Evolutionary conservation across 2,113 vertebrate genomes (phyloP), one percentile per base, ranked within the genome.

Genomic region (Cebus imitator): DNA sequence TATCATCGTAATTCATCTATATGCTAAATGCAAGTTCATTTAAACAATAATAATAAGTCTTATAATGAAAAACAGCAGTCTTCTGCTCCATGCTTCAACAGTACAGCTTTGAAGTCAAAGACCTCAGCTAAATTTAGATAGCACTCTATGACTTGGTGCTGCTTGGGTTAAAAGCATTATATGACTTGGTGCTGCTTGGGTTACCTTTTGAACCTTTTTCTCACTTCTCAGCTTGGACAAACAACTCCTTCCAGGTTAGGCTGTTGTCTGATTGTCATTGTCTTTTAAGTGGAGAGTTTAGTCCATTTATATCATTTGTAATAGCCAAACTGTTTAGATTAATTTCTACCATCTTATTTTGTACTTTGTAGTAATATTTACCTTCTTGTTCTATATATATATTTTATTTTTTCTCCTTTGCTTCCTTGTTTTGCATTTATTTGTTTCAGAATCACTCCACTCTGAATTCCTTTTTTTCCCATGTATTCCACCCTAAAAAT

Each of bases 281-380:
- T 80, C 50, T 87, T 94, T 87, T 83, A 90, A 83, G 27, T 83
- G 72, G 68, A 90, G 14, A 75, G 8, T 88, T 96, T 89, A 83
- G 30, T 57, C 27, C 17, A 76, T 68, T 96, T 81, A 87, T 10
- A 43, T 64, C 37, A 87, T 80, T 90, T 78, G 25, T 91, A 61
- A 50, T 84, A 75, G 89, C 4, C 57, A 23, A 76, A 81, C 27
- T 76, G 55, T 45, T 73, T 58, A 40, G 52, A 82, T 93, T 95
- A 35, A 84, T 75, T 57, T 87, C 20, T 87, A 50, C 27, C n/a
- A 61, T 93, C 66, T 91, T 86, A 35, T 58, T 78, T 86, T 91
- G 9, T 61, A 91, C 35, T 70, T 84, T 55, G 32, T 95, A 82
- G 52, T 61, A n/a, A 45, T 50, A 76, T 35, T 68, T 89, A 40